Conservation (phyloP, 2,888 invertebrate species). For the Drosophila pegasa region DNA sequence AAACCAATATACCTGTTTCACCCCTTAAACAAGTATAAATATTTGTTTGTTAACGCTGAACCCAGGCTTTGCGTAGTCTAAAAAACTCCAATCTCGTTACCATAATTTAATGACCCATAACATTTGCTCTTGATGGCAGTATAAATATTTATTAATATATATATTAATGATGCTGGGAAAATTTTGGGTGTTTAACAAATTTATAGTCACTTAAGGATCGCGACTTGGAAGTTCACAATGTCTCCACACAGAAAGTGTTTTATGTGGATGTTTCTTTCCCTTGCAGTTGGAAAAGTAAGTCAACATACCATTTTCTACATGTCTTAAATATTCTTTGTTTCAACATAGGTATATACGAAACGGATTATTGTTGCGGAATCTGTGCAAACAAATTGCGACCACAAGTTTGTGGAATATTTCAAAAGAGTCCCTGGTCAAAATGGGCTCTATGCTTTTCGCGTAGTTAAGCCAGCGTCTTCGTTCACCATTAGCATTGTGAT, state of each 20-base stretch:
- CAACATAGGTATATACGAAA: constrained; percentile 2
- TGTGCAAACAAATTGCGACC: constrained; percentile 34
- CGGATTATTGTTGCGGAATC: constrained; percentile 8
- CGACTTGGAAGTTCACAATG: background rate
- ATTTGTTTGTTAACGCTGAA: too few species aligned
- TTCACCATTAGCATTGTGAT: constrained; percentile 25
- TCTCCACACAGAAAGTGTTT: background rate
- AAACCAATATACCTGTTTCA: too few species aligned
- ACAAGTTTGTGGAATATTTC: constrained; percentile 39
- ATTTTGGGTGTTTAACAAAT: too few species aligned
- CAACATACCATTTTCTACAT: background rate
- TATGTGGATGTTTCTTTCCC: background rate
- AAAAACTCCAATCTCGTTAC: too few species aligned
- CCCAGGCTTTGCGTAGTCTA: too few species aligned
- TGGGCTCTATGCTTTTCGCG: constrained; percentile 23
- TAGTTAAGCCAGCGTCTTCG: constrained; percentile 5
- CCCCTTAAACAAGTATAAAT: too few species aligned
- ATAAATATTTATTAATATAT: too few species aligned
- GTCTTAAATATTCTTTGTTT: background rate
- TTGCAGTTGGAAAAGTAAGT: constrained; percentile 6
- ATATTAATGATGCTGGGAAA: too few species aligned
- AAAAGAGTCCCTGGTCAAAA: background rate
- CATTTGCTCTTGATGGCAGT: too few species aligned
- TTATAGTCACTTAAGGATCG: background rate
- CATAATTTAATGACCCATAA: too few species aligned